Evolutionary conservation across 2,113 vertebrate species (phyloP).

Genomic region (Melanostigma gelatinosum): DNA sequence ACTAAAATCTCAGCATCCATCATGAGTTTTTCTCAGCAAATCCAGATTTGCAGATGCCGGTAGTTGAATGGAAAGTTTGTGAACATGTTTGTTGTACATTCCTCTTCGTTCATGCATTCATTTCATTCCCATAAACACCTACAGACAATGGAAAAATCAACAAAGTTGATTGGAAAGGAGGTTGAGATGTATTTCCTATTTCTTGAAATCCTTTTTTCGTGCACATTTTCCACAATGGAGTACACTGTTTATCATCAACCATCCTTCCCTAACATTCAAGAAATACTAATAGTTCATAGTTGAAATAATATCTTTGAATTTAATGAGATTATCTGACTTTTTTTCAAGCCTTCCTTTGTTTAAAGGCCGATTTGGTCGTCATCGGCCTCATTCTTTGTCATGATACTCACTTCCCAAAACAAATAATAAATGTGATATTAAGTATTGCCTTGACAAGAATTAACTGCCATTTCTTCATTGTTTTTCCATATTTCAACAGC

Average conservation of each 20-base stretch:
- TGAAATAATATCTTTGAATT: not conserved
- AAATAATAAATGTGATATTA: not conserved
- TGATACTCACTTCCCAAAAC: not conserved
- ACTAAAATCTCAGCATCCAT: not conserved
- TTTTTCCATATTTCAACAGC: not conserved
- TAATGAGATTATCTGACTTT: not conserved
- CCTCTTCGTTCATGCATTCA: not conserved
- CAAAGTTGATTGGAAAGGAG: not conserved
- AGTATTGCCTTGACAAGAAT: not conserved
- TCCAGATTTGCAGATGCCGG: constrained; percentile 21
- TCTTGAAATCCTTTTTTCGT: not conserved
- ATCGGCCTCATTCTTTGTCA: not conserved
- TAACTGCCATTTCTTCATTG: not conserved
- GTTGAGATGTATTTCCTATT: constrained; percentile 14
- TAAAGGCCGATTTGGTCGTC: not conserved
- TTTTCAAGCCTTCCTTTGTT: not conserved
- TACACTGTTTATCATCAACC: not conserved
- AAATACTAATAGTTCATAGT: not conserved
- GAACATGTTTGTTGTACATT: not conserved
- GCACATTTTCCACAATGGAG: not conserved
- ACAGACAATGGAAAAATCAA: constrained; percentile 3
- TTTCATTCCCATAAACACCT: constrained; percentile 10
- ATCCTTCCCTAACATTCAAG: constrained; percentile 2
- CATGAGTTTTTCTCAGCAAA: not conserved
- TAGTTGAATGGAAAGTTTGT: constrained; percentile 15